Percentiles rank a stretch among this genome's conserved stretches.
These are phyloP conservation scores for Atta colombica DNA, from an alignment of 1,140 invertebrate genomes.

Conservation along the genomic window DNA sequence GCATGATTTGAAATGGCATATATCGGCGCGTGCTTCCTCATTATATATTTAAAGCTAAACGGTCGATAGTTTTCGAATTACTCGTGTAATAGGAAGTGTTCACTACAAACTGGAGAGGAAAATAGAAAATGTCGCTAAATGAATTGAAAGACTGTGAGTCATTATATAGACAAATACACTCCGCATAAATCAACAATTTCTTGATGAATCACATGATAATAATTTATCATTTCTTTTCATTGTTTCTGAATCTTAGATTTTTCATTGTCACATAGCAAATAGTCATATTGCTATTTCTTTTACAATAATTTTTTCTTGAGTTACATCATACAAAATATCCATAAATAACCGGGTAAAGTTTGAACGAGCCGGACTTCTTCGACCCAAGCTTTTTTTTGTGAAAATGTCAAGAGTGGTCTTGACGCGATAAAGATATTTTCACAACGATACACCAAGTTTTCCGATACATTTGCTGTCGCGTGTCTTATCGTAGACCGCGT, in stretches of 20 bases:
- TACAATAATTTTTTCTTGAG: not conserved
- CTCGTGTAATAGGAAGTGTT: not conserved
- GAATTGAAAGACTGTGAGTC: not conserved
- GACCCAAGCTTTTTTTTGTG: constrained; percentile 17
- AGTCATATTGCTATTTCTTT: not conserved
- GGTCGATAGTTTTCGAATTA: constrained; percentile 7
- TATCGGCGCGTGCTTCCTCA: not conserved
- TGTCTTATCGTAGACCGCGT: not conserved
- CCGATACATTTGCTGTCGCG: constrained; percentile 1
- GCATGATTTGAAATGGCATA: not conserved
- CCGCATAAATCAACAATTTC: not conserved
- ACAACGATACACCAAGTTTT: not conserved
- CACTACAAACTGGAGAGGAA: not conserved
- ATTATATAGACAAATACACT: not conserved
- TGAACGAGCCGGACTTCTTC: constrained; percentile 20
- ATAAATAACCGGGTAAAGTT: constrained; percentile 27
- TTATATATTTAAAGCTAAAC: not conserved
- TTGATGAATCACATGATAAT: constrained; percentile 3
- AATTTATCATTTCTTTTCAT: not conserved
- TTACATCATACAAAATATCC: not conserved
- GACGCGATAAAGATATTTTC: constrained; percentile 15
- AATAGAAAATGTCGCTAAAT: not conserved
- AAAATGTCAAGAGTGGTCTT: constrained; percentile 36
- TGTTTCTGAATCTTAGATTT: not conserved
- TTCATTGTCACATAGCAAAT: not conserved